phyloP scores from a whole-genome alignment of 1,140 invertebrate species.

The Magallana angulata region DNA sequence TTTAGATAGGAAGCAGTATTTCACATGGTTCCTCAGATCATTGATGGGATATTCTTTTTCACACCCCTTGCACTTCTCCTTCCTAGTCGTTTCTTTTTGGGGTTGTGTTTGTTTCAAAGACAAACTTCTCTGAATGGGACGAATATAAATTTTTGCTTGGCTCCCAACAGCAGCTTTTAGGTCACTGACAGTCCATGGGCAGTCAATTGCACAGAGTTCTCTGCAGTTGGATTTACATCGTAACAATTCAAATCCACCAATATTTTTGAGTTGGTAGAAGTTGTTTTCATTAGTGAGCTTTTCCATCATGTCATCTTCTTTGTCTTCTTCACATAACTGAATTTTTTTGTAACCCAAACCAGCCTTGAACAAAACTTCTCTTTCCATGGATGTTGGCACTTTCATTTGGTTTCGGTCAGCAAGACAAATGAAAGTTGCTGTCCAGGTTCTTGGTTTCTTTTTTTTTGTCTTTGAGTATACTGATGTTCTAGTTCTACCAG shows the following conservation, averaged over 20 bases:
- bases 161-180: conserved; percentile 35
- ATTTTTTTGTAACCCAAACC: conserved; percentile 43
- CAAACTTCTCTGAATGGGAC: conserved; percentile 43
- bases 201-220: conserved; percentile 34
- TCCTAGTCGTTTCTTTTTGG: neutral
- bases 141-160: conserved; percentile 49
- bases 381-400: conserved; percentile 11
- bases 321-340: conserved; percentile 1
- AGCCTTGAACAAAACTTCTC: conserved; percentile 37
- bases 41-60: conserved; percentile 17
- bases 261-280: conserved; percentile 7
- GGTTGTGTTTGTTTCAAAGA: conserved; percentile 40
- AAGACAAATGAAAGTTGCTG: conserved; percentile 14
- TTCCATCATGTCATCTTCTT: conserved; percentile 41
- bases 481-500: neutral
- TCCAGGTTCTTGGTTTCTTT: conserved; percentile 30
- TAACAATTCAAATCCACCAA: conserved; percentile 51
- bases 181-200: conserved; percentile 28
- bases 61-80: conserved; percentile 35
- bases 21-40: conserved; percentile 27
- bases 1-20: neutral
- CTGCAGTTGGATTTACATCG: conserved; percentile 42
- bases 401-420: neutral
- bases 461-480: neutral
- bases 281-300: neutral